These are phyloP conservation scores for Numida meleagris DNA, from an alignment of 2,113 vertebrate species.

Conservation along the genomic window DNA sequence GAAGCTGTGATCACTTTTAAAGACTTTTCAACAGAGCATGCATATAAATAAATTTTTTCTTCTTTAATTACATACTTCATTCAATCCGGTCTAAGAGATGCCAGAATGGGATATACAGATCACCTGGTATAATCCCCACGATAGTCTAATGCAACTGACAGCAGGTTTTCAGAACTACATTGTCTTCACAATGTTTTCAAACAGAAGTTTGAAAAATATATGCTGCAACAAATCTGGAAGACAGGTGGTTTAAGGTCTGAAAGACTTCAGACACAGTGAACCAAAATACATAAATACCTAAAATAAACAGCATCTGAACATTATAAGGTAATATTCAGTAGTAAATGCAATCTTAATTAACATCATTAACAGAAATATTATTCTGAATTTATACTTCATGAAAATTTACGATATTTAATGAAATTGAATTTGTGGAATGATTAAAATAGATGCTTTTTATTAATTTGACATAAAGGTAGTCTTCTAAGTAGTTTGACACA, in stretches of 20 bases:
- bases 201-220: background rate
- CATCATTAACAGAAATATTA: background rate
- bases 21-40: background rate
- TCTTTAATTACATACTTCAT: background rate
- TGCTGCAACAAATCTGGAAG: background rate
- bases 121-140: background rate
- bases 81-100: background rate
- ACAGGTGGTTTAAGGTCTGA: background rate
- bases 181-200: background rate
- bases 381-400: background rate
- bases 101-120: background rate
- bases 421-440: background rate
- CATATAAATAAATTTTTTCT: background rate
- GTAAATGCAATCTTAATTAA: background rate
- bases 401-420: background rate
- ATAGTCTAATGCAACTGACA: background rate
- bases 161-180: background rate
- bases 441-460: background rate
- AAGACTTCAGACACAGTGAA: background rate
- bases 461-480: background rate
- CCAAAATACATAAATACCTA: background rate
- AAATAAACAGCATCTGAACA: background rate
- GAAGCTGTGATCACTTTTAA: background rate
- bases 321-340: background rate
- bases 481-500: background rate